Evolutionary conservation across 2,797 vertebrate genomes (phyloP).

Genomic region (Phylloscopus collybita): DNA sequence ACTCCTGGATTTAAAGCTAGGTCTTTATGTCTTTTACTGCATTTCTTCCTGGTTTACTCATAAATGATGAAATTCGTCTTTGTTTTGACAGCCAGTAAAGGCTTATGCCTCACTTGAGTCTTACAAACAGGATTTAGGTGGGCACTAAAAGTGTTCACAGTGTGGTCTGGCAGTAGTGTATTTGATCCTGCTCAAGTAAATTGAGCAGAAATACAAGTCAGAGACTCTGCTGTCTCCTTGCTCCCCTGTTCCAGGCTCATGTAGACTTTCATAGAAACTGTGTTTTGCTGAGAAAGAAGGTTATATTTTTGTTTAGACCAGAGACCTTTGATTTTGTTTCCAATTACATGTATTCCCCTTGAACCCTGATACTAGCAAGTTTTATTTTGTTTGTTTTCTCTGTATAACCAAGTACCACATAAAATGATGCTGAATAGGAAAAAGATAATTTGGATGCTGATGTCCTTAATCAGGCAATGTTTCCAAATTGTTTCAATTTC

Average conservation of each 20-base stretch:
- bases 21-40: neutral
- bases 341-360: neutral
- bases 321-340: neutral
- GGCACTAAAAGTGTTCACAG: neutral
- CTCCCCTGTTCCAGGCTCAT: neutral
- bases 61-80: neutral
- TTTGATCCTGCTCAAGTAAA: neutral
- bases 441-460: neutral
- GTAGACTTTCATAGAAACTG: neutral
- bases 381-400: neutral
- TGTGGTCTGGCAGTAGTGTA: neutral
- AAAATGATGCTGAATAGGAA: neutral
- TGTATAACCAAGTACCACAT: neutral
- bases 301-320: neutral
- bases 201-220: neutral
- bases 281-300: neutral
- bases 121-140: constrained; percentile 13
- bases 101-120: neutral
- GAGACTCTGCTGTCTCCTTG: neutral
- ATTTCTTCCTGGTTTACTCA: constrained; percentile 7
- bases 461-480: neutral
- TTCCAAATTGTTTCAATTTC: neutral
- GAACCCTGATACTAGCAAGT: neutral
- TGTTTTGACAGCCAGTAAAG: constrained; percentile 2
- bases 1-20: constrained; percentile 3